phyloP scores from a whole-genome alignment of 2,797 vertebrate genomes.

The Brachymystax lenok region DNA sequence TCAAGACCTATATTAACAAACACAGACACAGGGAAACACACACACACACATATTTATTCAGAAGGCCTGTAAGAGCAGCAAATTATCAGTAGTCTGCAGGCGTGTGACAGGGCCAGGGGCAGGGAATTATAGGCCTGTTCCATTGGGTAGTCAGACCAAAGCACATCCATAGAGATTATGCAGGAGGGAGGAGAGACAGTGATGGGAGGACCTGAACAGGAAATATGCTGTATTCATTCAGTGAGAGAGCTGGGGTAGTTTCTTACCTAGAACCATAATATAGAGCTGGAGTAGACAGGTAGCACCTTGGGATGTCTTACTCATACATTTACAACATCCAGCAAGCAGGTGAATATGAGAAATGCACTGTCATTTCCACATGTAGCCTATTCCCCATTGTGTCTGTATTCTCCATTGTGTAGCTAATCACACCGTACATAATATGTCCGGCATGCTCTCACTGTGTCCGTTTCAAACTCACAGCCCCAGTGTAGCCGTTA shows the following conservation, averaged over 20 bases:
- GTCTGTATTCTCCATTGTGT: not conserved
- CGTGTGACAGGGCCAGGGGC: slow-evolving; percentile 61
- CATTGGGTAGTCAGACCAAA: slow-evolving; percentile 52
- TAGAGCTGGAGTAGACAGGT: no score
- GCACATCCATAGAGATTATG: slow-evolving; percentile 55
- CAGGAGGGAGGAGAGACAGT: slow-evolving; percentile 9
- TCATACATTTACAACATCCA: not conserved
- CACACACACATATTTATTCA: slow-evolving; percentile 9
- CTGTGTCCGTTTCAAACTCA: no score
- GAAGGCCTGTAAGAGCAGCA: slow-evolving; percentile 50
- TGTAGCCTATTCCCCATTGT: not conserved
- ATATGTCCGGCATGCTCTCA: no score
- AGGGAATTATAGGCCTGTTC: slow-evolving; percentile 57
- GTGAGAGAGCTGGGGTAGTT: not conserved
- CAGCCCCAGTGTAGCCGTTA: no score
- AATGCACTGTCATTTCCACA: not conserved
- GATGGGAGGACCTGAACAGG: slow-evolving; percentile 24
- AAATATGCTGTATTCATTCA: slow-evolving; percentile 42
- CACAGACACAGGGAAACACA: no score
- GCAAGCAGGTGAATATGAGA: not conserved
- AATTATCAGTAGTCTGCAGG: slow-evolving; percentile 44
- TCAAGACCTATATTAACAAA: no score
- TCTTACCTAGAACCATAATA: no score
- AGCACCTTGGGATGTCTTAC: not conserved
- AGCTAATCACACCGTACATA: not conserved